Conservation (phyloP, 2,113 vertebrate species). For the Panthera uncia region DNA sequence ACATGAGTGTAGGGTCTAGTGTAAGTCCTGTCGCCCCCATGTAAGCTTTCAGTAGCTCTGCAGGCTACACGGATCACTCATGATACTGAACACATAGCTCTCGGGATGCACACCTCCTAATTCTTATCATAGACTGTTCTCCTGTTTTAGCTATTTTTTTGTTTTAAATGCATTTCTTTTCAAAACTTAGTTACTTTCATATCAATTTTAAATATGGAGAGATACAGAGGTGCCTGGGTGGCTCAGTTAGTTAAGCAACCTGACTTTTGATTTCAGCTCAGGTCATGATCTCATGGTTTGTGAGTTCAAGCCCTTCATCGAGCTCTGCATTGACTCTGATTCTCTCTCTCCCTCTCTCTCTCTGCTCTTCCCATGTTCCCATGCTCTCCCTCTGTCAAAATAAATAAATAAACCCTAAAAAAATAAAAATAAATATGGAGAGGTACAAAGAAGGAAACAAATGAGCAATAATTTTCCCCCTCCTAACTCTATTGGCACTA, state of each 20-base stretch:
- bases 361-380: no score
- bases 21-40: neutral
- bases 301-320: no score
- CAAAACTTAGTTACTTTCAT: neutral
- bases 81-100: neutral
- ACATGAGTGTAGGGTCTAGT: neutral
- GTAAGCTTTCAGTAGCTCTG: neutral
- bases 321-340: no score
- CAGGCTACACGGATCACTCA: neutral
- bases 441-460: neutral
- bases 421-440: neutral
- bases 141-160: neutral
- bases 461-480: neutral
- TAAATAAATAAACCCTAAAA: no score
- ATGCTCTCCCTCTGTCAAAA: no score
- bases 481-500: neutral
- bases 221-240: neutral
- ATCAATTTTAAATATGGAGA: slow-evolving; percentile 25
- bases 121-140: neutral
- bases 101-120: neutral
- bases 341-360: no score
- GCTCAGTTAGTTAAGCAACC: no score
- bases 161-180: neutral
- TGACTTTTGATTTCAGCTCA: no score
- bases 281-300: no score